Conservation (phyloP, 1,140 invertebrate species). For the Zaprionus camerounensis region DNA sequence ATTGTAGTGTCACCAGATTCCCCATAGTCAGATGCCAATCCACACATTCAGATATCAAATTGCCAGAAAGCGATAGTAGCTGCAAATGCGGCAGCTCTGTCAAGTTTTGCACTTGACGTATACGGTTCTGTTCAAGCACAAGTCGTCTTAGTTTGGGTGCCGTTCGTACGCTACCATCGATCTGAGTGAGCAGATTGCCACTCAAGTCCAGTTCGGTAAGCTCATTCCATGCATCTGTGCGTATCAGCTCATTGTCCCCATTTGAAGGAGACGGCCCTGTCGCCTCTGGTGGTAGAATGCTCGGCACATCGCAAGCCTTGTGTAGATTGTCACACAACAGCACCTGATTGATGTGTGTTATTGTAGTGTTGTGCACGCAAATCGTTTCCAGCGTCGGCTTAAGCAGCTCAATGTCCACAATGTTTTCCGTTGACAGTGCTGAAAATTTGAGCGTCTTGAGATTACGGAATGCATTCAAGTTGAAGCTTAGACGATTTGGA, state of each 20-base stretch:
- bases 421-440: conserved; percentile 87
- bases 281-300: conserved; percentile 48
- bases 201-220: conserved; percentile 90
- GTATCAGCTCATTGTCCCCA: conserved; percentile 35
- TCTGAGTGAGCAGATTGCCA: conserved; percentile 90
- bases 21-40: conserved; percentile 94
- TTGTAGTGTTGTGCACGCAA: conserved; percentile 87
- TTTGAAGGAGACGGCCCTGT: conserved; percentile 10
- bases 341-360: conserved; percentile 88
- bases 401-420: conserved; percentile 87
- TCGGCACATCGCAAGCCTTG: conserved; percentile 84
- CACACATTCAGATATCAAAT: conserved; percentile 88
- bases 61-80: conserved; percentile 91
- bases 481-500: conserved; percentile 91
- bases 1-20: conserved; percentile 93
- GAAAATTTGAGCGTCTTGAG: conserved; percentile 87
- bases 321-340: conserved; percentile 91
- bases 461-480: conserved; percentile 92
- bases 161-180: conserved; percentile 92
- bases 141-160: conserved; percentile 91
- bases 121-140: conserved; percentile 90
- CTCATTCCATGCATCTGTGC: conserved; percentile 86
- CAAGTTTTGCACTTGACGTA: conserved; percentile 91
- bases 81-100: conserved; percentile 91
- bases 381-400: conserved; percentile 88